These are phyloP conservation scores for Lordiphosa mommai DNA, from an alignment of 1,140 invertebrate species.

Conservation along the genomic window DNA sequence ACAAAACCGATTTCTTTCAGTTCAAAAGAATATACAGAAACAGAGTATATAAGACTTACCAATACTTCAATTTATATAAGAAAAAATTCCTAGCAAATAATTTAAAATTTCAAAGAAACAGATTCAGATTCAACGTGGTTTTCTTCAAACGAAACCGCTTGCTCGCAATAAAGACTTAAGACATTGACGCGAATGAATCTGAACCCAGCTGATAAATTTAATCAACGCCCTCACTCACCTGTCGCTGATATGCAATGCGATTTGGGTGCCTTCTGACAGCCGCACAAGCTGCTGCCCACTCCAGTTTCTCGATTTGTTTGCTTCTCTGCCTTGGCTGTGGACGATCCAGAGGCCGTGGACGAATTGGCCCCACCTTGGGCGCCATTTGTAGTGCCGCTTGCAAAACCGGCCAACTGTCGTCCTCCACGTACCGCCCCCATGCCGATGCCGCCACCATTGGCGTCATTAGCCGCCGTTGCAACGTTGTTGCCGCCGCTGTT, in stretches of 20 bases:
- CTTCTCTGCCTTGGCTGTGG: slow-evolving; percentile 41
- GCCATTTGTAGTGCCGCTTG: slow-evolving; percentile 24
- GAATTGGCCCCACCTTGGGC: slow-evolving; percentile 13
- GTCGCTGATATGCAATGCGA: slow-evolving; percentile 79
- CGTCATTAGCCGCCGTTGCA: slow-evolving; percentile 14
- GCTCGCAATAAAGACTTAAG: too few relatives aligned
- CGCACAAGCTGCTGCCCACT: slow-evolving; percentile 49
- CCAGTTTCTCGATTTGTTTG: slow-evolving; percentile 26
- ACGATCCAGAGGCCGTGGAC: background rate
- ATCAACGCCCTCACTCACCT: slow-evolving; percentile 66
- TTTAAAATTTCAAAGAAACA: too few relatives aligned
- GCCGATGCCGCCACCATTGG: slow-evolving; percentile 15
- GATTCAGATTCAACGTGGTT: too few relatives aligned
- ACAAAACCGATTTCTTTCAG: too few relatives aligned
- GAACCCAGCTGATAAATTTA: too few relatives aligned
- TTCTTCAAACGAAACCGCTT: too few relatives aligned
- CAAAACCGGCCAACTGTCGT: slow-evolving; percentile 25
- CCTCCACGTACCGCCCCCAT: slow-evolving; percentile 17
- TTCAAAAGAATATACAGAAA: too few relatives aligned
- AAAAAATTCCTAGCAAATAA: too few relatives aligned
- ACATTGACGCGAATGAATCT: too few relatives aligned
- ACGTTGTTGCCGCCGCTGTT: slow-evolving; percentile 25
- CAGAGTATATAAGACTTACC: too few relatives aligned
- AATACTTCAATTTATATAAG: too few relatives aligned
- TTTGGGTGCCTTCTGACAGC: slow-evolving; percentile 77